phyloP scores from a whole-genome alignment of 2,797 vertebrate genomes.

The Darevskia mixta region DNA sequence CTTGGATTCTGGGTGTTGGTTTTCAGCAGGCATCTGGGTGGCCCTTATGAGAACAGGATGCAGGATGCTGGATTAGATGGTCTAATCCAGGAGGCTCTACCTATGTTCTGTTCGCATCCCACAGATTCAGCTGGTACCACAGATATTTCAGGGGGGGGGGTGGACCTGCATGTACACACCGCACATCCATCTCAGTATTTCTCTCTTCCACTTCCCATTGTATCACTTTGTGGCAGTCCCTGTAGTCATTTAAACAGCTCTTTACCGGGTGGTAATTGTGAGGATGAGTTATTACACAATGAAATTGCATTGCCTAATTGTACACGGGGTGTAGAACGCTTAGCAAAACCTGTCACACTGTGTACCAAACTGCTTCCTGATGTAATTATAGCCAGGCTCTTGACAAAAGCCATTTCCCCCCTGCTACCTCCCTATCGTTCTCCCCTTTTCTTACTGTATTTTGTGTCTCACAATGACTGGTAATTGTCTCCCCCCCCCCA shows the following conservation, averaged over 20 bases:
- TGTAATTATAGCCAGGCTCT: not conserved
- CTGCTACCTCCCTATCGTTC: not conserved
- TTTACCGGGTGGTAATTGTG: not conserved
- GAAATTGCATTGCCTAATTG: constrained; percentile 16
- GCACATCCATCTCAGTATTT: not conserved
- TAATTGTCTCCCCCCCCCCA: constrained; percentile 18
- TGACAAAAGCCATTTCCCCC: constrained; percentile 21
- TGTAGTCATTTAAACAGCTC: rapidly evolving
- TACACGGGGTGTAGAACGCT: not conserved
- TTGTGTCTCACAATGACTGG: constrained; percentile 40
- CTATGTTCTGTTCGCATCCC: too few relatives aligned
- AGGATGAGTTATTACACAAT: not conserved
- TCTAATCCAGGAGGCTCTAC: too few relatives aligned
- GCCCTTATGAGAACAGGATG: too few relatives aligned
- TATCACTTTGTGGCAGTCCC: not conserved
- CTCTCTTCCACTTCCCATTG: not conserved
- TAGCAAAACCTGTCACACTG: constrained; percentile 22
- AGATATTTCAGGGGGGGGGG: too few relatives aligned
- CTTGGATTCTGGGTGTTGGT: too few relatives aligned
- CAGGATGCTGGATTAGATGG: too few relatives aligned
- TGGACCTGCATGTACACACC: not conserved
- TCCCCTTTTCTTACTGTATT: not conserved
- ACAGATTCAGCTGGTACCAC: not conserved
- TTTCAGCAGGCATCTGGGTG: too few relatives aligned
- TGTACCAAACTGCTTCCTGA: constrained; percentile 20